Evolutionary conservation across 1,140 invertebrate species (phyloP).

Genomic region (Eubasilissa regina): DNA sequence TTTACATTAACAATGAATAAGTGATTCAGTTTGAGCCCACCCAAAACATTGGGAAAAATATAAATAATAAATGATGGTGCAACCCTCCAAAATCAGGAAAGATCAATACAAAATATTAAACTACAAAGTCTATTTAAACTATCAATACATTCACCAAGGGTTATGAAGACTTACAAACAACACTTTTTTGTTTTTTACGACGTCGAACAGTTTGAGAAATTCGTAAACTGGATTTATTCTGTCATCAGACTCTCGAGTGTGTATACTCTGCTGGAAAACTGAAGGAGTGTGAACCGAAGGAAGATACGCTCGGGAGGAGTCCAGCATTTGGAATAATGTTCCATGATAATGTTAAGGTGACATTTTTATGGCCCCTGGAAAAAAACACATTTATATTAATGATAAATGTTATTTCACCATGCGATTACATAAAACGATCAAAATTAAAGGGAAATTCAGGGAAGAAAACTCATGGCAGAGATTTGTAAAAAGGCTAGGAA

Average conservation of each 20-base stretch:
- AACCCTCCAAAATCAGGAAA: neutral
- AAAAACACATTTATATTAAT: slow-evolving; percentile 61
- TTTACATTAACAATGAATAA: slow-evolving; percentile 30
- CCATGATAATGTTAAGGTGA: slow-evolving; percentile 95
- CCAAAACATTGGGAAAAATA: slow-evolving; percentile 3
- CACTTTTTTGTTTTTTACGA: slow-evolving; percentile 5
- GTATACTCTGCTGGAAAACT: slow-evolving; percentile 93
- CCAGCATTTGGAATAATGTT: slow-evolving; percentile 99
- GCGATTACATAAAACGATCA: neutral
- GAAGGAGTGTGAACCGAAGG: slow-evolving; percentile 88
- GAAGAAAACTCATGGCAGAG: too few species aligned
- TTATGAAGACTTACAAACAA: neutral
- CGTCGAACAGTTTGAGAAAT: neutral
- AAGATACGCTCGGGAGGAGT: slow-evolving; percentile 88
- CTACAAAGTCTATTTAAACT: slow-evolving; percentile 5
- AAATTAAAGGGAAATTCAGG: too few species aligned
- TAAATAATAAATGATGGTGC: slow-evolving; percentile 24
- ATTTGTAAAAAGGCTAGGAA: too few species aligned
- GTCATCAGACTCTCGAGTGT: slow-evolving; percentile 79
- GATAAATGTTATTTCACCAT: neutral
- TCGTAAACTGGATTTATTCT: neutral
- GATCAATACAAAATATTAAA: slow-evolving; percentile 12
- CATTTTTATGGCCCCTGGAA: slow-evolving; percentile 92
- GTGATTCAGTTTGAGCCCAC: slow-evolving; percentile 26
- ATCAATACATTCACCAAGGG: neutral